Evolutionary conservation across 2,888 invertebrate genomes (phyloP).

Genomic region (Parochlus steinenii): DNA sequence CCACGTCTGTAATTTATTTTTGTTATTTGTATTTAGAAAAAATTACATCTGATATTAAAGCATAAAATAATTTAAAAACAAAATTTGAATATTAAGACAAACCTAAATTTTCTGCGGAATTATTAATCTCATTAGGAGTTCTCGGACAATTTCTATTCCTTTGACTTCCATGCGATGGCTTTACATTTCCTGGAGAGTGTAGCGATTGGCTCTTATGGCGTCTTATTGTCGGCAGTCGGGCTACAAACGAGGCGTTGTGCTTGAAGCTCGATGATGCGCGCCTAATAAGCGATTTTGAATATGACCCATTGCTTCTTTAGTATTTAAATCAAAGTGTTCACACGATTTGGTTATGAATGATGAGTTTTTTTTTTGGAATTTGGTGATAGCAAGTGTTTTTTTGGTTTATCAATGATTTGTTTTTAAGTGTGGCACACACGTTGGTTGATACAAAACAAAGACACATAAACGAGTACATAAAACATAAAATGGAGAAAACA

Average conservation of each 20-base stretch:
- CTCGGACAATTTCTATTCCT: constrained; percentile 35
- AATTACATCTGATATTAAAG: not conserved
- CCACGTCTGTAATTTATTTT: constrained; percentile 29
- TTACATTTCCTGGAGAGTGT: constrained; percentile 45
- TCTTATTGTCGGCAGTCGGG: constrained; percentile 73
- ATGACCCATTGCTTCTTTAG: constrained; percentile 10
- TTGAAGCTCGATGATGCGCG: constrained; percentile 72
- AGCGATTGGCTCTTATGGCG: constrained; percentile 63
- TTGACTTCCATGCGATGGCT: constrained; percentile 18
- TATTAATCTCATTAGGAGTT: constrained; percentile 53
- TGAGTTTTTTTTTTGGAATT: not conserved
- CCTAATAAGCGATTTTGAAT: constrained; percentile 32
- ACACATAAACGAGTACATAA: not conserved
- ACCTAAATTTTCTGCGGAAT: constrained; percentile 62
- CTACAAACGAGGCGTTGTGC: constrained; percentile 86
- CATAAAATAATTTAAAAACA: not conserved
- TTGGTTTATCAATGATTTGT: no score
- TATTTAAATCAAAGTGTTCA: not conserved
- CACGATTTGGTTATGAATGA: not conserved
- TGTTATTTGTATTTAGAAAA: not conserved
- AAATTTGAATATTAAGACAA: constrained; percentile 18
- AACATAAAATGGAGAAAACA: constrained; percentile 3
- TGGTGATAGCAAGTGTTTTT: not conserved
- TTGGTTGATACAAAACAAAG: constrained; percentile 2
- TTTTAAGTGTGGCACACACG: not conserved